A percentile compares a stretch with the other conserved stretches of the same genome.
Conservation (phyloP, 1,140 invertebrate genomes). For the Idris sp. region DNA sequence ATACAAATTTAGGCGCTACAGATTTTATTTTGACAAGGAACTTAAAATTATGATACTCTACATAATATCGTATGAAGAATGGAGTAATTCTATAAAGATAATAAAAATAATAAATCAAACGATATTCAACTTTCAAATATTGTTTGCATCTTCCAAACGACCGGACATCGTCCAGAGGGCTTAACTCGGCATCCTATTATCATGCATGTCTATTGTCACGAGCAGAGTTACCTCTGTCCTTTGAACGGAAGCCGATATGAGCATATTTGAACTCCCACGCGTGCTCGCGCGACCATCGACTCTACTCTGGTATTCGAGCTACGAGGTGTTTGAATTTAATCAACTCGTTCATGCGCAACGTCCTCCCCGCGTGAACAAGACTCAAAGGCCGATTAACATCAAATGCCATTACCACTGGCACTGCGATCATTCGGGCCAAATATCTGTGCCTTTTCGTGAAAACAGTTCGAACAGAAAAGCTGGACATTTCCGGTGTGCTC, state of each 20-base stretch:
- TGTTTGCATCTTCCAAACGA: constrained; percentile 70
- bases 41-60: too few species aligned
- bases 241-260: constrained; percentile 74
- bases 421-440: constrained; percentile 38
- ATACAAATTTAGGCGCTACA: too few species aligned
- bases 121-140: constrained; percentile 24
- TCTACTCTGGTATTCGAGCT: constrained; percentile 70
- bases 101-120: neutral
- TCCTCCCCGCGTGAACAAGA: constrained; percentile 68
- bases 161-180: constrained; percentile 65
- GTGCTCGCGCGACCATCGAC: constrained; percentile 57
- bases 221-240: constrained; percentile 72
- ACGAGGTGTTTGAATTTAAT: constrained; percentile 78
- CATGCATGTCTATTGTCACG: constrained; percentile 74
- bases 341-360: constrained; percentile 76
- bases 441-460: constrained; percentile 54
- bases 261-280: constrained; percentile 74
- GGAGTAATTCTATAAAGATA: too few species aligned
- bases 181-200: constrained; percentile 72
- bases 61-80: too few species aligned
- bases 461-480: constrained; percentile 41
- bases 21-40: too few species aligned
- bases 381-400: constrained; percentile 76
- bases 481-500: constrained; percentile 39
- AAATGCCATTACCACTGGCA: constrained; percentile 72